Base-by-base conservation (phyloP, 2,888 invertebrate species). In the Pyralis farinalis region DNA sequence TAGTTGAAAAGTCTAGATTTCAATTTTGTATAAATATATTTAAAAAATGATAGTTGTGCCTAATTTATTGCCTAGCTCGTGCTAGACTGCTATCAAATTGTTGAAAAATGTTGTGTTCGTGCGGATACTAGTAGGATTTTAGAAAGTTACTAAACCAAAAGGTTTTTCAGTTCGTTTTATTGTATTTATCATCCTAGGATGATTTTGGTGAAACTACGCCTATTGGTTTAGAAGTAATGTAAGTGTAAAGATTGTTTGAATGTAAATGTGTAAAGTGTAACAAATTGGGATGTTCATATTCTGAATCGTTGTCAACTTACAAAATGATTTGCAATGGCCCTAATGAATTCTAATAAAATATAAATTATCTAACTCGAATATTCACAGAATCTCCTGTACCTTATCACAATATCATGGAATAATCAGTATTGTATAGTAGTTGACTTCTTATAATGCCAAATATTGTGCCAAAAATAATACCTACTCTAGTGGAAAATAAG, bases 391-490 rank as follows among this genome's bases (percentile, higher is more conserved):
- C 29, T 29, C 29, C 37, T 37, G 11, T 51, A 37, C 47, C 44
- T 47, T 47, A 40, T 40, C 35, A 31, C 22, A 31, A 27, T 35
- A 31, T 35, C 29, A 33, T 20, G 9, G 8, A 33, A 36, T 32
- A 43, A 9, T 28, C 36, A 40, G 32, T 42, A 40, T 43, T 34
- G 29, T 38, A 43, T 31, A 40, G 44, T 49, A 52, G 51, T 57
- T 16, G 37, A 51, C 40, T 48, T 58, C 37, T 16, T 16, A 4
- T 42, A 44, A 71, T 62, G 83, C 81, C 83, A 83, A 84, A 80
- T 73, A 70, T 62, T 66, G 84, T 85, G 85, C 84, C 84, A 84
- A 83, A 77, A 59, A 62, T 56, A 54, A 57, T 58, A 58, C n/a
- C n/a, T n/a, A n/a, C 55, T 60, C 58, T 67, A 58, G 60, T 55